Percentiles rank a stretch among this genome's conserved stretches.
Conservation (phyloP, 2,797 vertebrate species). For the Emys orbicularis region DNA sequence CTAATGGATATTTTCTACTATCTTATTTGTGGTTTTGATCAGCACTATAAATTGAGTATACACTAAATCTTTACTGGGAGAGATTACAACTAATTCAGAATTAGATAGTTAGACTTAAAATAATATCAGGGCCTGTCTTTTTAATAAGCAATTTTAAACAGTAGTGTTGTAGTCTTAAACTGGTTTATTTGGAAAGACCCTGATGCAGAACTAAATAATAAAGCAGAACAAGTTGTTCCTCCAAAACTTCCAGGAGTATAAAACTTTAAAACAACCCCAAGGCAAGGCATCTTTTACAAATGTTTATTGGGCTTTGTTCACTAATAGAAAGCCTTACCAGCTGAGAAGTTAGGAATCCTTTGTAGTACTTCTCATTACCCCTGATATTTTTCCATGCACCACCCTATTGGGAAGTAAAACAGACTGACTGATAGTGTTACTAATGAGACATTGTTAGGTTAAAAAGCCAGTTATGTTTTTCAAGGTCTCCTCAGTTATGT, state of each 20-base stretch:
- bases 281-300: background rate
- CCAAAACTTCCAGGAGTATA: background rate
- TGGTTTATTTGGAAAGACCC: fast-evolving
- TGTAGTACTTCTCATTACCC: constrained; percentile 29
- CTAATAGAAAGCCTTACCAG: fast-evolving
- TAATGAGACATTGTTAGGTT: background rate
- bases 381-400: constrained; percentile 31
- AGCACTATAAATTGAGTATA: background rate
- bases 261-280: background rate
- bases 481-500: background rate
- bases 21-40: background rate
- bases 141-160: background rate
- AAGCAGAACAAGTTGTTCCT: constrained; percentile 25
- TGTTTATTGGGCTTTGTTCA: fast-evolving
- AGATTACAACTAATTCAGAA: background rate
- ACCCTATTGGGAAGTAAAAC: background rate
- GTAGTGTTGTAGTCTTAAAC: background rate
- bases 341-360: constrained; percentile 2
- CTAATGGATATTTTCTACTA: background rate
- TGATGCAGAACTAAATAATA: background rate
- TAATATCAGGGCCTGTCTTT: background rate
- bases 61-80: background rate
- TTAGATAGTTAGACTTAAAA: background rate
- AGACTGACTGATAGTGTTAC: background rate
- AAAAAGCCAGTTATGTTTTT: background rate